A percentile compares a stretch with the other conserved stretches of the same genome.
Evolutionary conservation across 1,140 invertebrate species (phyloP).

Genomic region (Papilio dardanus): DNA sequence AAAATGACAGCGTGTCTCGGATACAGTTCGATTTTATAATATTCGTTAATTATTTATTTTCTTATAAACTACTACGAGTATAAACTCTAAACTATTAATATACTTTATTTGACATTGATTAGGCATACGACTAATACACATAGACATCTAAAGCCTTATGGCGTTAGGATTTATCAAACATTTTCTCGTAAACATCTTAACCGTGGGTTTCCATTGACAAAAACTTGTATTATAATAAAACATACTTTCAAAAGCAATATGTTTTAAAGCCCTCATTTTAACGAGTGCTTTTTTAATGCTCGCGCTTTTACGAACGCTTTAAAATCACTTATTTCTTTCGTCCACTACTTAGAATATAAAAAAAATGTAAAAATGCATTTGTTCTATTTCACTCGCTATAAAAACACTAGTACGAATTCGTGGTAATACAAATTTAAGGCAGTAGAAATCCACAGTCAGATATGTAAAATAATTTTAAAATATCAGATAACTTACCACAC

Average conservation of each 20-base stretch:
- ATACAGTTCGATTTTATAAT: background rate
- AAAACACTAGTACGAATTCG: too few species aligned
- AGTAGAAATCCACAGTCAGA: background rate
- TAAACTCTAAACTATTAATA: background rate
- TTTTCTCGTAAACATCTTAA: background rate
- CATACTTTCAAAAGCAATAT: background rate
- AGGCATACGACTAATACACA: background rate
- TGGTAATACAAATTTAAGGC: background rate
- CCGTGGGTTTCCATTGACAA: background rate
- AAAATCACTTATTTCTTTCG: too few species aligned
- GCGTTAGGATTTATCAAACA: background rate
- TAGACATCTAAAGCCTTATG: slow-evolving; percentile 13
- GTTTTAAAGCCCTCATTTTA: background rate
- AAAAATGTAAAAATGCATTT: too few species aligned
- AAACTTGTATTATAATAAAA: background rate
- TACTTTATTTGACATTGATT: background rate
- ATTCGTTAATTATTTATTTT: background rate
- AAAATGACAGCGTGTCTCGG: background rate
- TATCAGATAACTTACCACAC: background rate
- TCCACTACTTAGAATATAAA: too few species aligned
- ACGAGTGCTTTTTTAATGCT: too few species aligned
- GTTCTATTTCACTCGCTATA: too few species aligned
- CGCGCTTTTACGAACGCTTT: too few species aligned
- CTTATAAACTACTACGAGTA: too few species aligned
- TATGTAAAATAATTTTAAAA: background rate